phyloP scores from a whole-genome alignment of 2,888 invertebrate species.

The Cyclophora punctaria region DNA sequence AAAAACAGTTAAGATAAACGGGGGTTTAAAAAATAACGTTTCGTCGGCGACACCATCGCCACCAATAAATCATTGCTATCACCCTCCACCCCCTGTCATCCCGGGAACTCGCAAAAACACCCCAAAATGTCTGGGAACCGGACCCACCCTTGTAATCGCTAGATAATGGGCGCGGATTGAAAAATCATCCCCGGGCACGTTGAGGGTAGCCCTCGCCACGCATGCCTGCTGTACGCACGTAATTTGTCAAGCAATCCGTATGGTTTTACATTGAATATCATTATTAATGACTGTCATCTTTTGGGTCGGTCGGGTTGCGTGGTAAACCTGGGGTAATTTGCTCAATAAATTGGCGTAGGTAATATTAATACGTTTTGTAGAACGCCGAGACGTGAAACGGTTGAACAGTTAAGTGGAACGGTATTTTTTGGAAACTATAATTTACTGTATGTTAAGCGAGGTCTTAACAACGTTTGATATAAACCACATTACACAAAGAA shows the following conservation, averaged over 20 bases:
- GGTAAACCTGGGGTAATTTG: slow-evolving; percentile 19
- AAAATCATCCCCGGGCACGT: slow-evolving; percentile 63
- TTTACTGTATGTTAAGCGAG: too few relatives aligned
- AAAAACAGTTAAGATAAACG: slow-evolving; percentile 55
- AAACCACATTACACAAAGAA: too few relatives aligned
- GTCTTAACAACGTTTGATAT: too few relatives aligned
- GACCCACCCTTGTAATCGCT: slow-evolving; percentile 69
- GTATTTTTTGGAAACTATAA: too few relatives aligned
- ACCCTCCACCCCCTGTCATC: slow-evolving; percentile 41
- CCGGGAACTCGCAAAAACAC: slow-evolving; percentile 50
- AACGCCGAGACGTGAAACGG: too few relatives aligned
- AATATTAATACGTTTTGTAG: neutral
- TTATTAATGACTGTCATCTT: slow-evolving; percentile 34
- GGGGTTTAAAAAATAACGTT: slow-evolving; percentile 54
- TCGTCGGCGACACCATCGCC: slow-evolving; percentile 36
- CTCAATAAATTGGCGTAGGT: neutral
- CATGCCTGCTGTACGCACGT: slow-evolving; percentile 12
- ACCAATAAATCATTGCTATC: slow-evolving; percentile 59
- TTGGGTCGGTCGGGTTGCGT: slow-evolving; percentile 21
- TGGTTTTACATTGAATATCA: slow-evolving; percentile 31
- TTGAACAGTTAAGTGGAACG: too few relatives aligned
- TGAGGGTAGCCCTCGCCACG: slow-evolving; percentile 35
- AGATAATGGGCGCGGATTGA: slow-evolving; percentile 68
- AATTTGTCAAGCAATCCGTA: slow-evolving; percentile 33
- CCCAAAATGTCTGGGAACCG: slow-evolving; percentile 50